Percentiles rank a stretch among this genome's conserved stretches.
Conservation (phyloP, 2,797 vertebrate genomes). For the Bryconaethiops microstoma region DNA sequence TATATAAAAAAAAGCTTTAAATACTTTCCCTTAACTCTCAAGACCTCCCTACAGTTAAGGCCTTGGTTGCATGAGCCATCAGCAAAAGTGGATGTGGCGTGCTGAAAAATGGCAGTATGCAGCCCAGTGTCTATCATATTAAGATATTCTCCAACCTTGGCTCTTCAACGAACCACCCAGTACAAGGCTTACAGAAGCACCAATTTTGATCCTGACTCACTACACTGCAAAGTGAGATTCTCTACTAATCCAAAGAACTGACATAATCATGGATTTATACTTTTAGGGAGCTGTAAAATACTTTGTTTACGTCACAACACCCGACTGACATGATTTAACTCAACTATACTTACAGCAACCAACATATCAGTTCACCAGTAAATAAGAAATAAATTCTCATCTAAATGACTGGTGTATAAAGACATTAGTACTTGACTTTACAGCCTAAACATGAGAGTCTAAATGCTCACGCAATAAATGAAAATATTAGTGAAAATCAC, state of each 20-base stretch:
- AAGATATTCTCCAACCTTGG: conserved; percentile 12
- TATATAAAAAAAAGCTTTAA: conserved; percentile 1
- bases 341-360: conserved; percentile 4
- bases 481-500: not conserved
- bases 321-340: not conserved
- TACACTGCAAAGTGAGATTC: not conserved
- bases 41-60: conserved; percentile 34
- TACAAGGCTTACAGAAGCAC: conserved; percentile 10
- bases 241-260: not conserved
- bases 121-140: conserved; percentile 3
- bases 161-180: not conserved
- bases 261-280: conserved; percentile 17
- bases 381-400: conserved; percentile 33
- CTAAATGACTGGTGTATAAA: conserved; percentile 26
- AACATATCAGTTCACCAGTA: conserved; percentile 37
- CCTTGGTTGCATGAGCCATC: conserved; percentile 32
- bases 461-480: conserved; percentile 21
- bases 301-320: not conserved
- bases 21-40: conserved; percentile 13
- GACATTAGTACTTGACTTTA: conserved; percentile 37
- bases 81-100: conserved; percentile 30
- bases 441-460: conserved; percentile 16
- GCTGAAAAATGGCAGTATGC: conserved; percentile 13
- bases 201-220: not conserved
- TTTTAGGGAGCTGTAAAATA: conserved; percentile 18